phyloP scores from a whole-genome alignment of 2,113 vertebrate genomes.

The Aegotheles bennettii region DNA sequence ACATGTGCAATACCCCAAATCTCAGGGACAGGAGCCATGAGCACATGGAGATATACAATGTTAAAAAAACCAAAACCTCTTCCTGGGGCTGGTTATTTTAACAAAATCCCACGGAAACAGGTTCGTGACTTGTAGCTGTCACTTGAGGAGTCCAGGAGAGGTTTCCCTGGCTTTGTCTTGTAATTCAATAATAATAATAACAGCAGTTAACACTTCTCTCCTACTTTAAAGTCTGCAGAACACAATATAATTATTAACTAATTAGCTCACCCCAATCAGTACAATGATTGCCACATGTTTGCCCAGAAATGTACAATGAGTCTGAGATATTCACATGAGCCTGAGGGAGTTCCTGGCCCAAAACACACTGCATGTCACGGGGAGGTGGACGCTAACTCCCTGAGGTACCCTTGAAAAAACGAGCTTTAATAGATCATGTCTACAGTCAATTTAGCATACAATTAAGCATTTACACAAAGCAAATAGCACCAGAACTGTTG shows the following conservation, averaged over 20 bases:
- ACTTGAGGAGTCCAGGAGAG: background rate
- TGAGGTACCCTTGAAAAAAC: constrained; percentile 11
- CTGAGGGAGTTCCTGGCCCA: background rate
- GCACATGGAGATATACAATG: accelerated
- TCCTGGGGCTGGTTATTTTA: background rate
- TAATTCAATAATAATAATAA: background rate
- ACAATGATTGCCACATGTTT: background rate
- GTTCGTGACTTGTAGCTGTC: background rate
- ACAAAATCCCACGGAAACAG: background rate
- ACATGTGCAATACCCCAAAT: background rate
- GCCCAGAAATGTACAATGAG: background rate
- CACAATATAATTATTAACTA: constrained; percentile 3
- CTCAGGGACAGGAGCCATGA: background rate
- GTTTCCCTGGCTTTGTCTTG: background rate
- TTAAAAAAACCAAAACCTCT: background rate
- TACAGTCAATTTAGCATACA: constrained; percentile 50
- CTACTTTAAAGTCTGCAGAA: background rate
- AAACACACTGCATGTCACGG: accelerated
- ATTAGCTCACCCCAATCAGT: background rate
- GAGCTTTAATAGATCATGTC: constrained; percentile 33
- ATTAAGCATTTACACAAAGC: constrained; percentile 52
- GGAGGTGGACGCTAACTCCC: background rate
- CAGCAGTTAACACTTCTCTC: background rate
- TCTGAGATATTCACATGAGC: background rate
- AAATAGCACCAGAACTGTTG: constrained; percentile 34